Conservation (phyloP, 2,888 invertebrate species). For the Pediacus dermestoides region DNA sequence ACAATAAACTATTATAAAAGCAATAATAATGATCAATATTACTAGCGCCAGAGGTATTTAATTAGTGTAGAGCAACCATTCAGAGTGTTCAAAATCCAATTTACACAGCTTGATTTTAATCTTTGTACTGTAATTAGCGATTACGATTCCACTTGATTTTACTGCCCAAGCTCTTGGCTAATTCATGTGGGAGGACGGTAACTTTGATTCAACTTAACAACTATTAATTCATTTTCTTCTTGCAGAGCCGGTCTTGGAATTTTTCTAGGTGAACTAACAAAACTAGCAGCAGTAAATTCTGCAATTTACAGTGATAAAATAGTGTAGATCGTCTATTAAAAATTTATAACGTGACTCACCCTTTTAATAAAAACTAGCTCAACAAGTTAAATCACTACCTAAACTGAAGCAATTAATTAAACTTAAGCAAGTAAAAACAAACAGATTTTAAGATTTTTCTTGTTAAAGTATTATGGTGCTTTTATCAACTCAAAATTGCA, state of each 20-base stretch:
- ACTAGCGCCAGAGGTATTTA: conserved; percentile 22
- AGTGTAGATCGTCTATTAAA: too few relatives aligned
- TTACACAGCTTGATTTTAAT: conserved; percentile 30
- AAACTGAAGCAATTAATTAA: too few relatives aligned
- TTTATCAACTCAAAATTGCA: too few relatives aligned
- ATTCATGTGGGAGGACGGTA: conserved; percentile 18
- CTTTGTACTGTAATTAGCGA: conserved; percentile 30
- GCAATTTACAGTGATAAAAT: conserved; percentile 10
- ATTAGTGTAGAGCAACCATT: conserved; percentile 26
- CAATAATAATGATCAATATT: conserved; percentile 15
- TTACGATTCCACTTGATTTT: conserved; percentile 22
- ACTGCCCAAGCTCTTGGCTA: conserved; percentile 15
- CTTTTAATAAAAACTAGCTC: too few relatives aligned
- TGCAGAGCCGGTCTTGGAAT: conserved; percentile 3
- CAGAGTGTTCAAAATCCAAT: conserved; percentile 31
- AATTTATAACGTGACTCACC: too few relatives aligned
- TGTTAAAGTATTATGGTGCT: too few relatives aligned
- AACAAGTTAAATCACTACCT: too few relatives aligned
- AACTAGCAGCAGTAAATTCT: conserved; percentile 10
- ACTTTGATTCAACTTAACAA: conserved; percentile 1
- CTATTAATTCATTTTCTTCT: conserved; percentile 1
- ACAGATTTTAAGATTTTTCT: too few relatives aligned
- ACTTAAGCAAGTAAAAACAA: too few relatives aligned
- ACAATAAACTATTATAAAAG: too few relatives aligned
- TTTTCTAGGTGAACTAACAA: too few relatives aligned